Evolutionary conservation across 1,140 invertebrate genomes (phyloP), one percentile per base, ranked within the genome.

Genomic region (Macrobrachium nipponense): DNA sequence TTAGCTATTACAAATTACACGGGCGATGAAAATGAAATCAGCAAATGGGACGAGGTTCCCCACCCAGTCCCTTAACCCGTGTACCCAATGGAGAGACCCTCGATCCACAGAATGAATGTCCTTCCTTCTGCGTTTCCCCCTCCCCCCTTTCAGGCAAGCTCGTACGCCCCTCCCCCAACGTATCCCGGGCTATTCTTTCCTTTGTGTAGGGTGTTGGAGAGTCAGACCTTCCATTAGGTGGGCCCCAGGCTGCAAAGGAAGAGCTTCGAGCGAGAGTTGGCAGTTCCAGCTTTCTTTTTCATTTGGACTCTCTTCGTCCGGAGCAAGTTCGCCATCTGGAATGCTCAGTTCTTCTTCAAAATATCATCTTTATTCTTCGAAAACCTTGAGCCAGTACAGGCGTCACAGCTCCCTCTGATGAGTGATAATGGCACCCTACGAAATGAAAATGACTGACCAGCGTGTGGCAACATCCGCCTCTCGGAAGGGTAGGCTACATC

Each of bases 1-100:
- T 51, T 76, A 83, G 81, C 73, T 83, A 72, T 76, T 83, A 83
- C 72, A 83, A 83, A 83, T 83, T 83, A 83, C 81, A 83, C 81
- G 64, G 27, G 27, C 51, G 81, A 61, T 83, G 81, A 72, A 83
- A 83, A 83, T 83, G 72, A 83, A 83, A 83, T 83, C 81, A 83
- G 72, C 81, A 83, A 76, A 83, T 83, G 75, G 81, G 60, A 58
- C 44, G 5, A 27, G 27, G 44, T 7, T 44, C 36, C 51, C 51
- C 8, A 10, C 51, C 51, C 51, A 5, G 12, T 51, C 51, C 51
- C 51, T 8, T 51, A 51, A 51, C 51, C 51, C 51, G 27, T 51
- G 51, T 51, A 51, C 51, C 51, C 51, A 51, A 51, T 51, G 51
- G 51, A 51, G 51, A 51, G 27, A 4, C 27, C 51, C 51, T 12